Evolutionary conservation across 2,797 vertebrate genomes (phyloP), one percentile per base, ranked within the genome.

Genomic region (Brachymystax lenok): DNA sequence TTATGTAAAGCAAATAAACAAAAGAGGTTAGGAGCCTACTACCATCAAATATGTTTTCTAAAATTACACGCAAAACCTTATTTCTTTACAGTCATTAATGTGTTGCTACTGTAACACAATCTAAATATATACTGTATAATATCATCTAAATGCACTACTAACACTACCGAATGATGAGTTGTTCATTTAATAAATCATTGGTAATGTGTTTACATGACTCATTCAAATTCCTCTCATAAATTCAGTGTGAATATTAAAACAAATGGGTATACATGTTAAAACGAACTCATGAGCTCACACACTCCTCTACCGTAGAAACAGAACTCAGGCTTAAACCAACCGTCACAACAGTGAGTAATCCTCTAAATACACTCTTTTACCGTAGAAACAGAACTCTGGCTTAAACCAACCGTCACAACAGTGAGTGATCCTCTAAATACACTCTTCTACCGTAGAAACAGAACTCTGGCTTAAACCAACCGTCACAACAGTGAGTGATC

Each of bases 201-300:
- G 1, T 6, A 7, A 40, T 6, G 35, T 7, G 35, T 59, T 40
- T 40, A 4, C 14, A 3, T 46, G 4, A 71, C 35, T 71, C 33
- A 71, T 61, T 82, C 35, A 83, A 27, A 85, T 80, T 79, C 63
- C 64, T 79, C 21, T 79, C 64, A 73, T 50, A 74, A 67, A 82
- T 8, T 7, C 16, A 54, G 16, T 46, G 10, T 35, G 46, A 35
- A 54, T 6, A 52, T n/a, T 24, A 27, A 75, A 30, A 76, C 77
- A 27, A 50, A 50, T 30, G 52, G n/a, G 35, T 6, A 61, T 59
- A 64, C 72, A 77, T 35, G 33, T 35, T 33, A 30, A 69, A n/a
- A 59, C 8, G 2, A 59, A 19, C 19, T 59, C 24, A 16, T 35
- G 73, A 51, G 73, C 72, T 28, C 69, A 51, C 56, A 76, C 61